A percentile compares a stretch with the other conserved stretches of the same genome.
Evolutionary conservation across 2,797 vertebrate genomes (phyloP).

Genomic region (Peromyscus aztecus): DNA sequence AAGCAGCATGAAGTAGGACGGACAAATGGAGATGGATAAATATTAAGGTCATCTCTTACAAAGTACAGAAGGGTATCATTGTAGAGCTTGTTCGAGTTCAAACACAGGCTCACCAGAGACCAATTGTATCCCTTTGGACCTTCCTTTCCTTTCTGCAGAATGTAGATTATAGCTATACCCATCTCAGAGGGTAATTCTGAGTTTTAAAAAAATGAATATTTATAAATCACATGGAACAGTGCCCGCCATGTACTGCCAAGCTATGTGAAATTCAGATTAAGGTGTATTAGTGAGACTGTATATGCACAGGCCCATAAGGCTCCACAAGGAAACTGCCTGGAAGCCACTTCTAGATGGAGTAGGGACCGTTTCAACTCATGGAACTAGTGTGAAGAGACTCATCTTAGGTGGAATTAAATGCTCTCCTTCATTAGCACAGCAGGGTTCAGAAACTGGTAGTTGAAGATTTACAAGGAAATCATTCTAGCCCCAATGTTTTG

Average conservation of each 20-base stretch:
- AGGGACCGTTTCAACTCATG: not conserved
- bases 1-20: not conserved
- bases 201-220: slow-evolving; percentile 19
- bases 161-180: not conserved
- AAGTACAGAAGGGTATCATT: not conserved
- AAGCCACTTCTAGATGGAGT: not conserved
- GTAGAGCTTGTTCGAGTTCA: not conserved
- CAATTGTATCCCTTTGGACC: not conserved
- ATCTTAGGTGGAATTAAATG: slow-evolving; percentile 11
- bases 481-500: slow-evolving; percentile 45
- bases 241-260: not conserved
- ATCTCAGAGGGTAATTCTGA: not conserved
- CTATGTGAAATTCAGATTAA: not conserved
- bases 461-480: slow-evolving; percentile 43
- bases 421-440: not conserved
- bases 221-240: slow-evolving; percentile 22
- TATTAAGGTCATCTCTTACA: not conserved
- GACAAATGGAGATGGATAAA: slow-evolving; percentile 23
- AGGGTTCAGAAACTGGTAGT: slow-evolving; percentile 47
- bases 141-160: not conserved
- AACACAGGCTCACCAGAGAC: not conserved
- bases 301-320: not conserved
- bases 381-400: slow-evolving; percentile 45
- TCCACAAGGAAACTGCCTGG: not conserved
- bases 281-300: not conserved